phyloP scores from a whole-genome alignment of 2,888 invertebrate genomes.

The Archaeoteleia sp. region DNA sequence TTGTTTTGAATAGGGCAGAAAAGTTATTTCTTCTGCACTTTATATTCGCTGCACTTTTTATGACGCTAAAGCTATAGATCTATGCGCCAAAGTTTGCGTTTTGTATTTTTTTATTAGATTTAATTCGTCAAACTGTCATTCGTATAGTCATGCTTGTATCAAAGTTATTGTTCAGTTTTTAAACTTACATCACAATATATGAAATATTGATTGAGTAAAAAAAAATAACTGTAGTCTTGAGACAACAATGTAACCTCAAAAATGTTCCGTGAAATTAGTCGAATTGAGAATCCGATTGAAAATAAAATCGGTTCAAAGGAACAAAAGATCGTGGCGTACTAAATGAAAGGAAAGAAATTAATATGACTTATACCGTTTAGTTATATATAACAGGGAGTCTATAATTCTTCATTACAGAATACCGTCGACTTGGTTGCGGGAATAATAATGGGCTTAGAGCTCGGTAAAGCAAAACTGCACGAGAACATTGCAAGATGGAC shows the following conservation, averaged over 20 bases:
- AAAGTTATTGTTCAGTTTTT: no score
- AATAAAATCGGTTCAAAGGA: constrained; percentile 11
- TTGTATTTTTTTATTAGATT: no score
- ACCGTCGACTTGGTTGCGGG: constrained; percentile 36
- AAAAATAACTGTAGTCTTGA: neutral
- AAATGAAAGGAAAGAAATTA: constrained; percentile 21
- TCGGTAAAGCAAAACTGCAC: constrained; percentile 29
- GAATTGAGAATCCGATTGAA: neutral
- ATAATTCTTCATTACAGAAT: no score
- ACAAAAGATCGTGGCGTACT: constrained; percentile 6
- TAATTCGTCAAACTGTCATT: no score
- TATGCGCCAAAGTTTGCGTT: no score
- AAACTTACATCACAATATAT: no score
- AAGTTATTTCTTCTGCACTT: constrained; percentile 10
- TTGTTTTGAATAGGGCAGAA: constrained; percentile 33
- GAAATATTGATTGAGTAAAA: neutral
- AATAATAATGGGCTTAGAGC: constrained; percentile 44
- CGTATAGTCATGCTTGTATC: no score
- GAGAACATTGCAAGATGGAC: constrained; percentile 29
- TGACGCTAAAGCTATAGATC: no score
- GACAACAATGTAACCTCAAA: neutral
- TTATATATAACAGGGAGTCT: no score
- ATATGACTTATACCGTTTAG: constrained; percentile 5
- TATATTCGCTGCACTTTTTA: no score
- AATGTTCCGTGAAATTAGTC: constrained; percentile 7